Evolutionary conservation across 2,888 invertebrate species (phyloP), one percentile per base, ranked within the genome.

Genomic region (Ichneumoninae sp.): DNA sequence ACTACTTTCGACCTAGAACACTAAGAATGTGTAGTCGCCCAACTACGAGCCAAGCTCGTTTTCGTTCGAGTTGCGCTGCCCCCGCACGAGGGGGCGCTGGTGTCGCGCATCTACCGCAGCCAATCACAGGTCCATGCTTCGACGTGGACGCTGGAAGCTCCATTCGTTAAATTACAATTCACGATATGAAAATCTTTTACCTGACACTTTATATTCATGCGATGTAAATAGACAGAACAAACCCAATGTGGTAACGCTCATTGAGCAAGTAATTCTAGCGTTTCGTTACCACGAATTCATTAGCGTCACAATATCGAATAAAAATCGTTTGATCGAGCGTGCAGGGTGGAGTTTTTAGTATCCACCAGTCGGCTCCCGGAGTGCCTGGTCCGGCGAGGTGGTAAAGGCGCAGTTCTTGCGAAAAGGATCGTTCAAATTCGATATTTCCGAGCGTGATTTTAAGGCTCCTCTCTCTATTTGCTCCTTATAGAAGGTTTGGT

Each of bases 401-500:
- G 85, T 87, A 50, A 88, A 87, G 0, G 85, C 22, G 68, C 81
- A 86, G n/a, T 83, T 86, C 71, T 69, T 84, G 2, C 87, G 86
- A 66, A 88, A 88, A 44, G 88, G 88, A 76, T 86, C 85, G 22
- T 86, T 85, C 54, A 86, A 66, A 66, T 88, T 81, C 4, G 44
- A 71, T 54, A 88, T 87, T 44, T 84, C 87, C 8, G 80, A n/a
- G 1, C 81, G 80, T 13, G 79, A 57, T 50, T 87, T 88, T n/a
- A 88, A 69, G 7, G 47, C 54, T 50, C 87, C 87, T 54, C 71
- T 80, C 26, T 79, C 84, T 10, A 87, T 57, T 52, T 66, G 83
- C 6, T 83, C 81, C 40, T 83, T 87, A 76, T 87, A 87, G 26
- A 85, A 63, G 16, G 87, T 85, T 8, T 80, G 80, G 50, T 83